Percentiles rank a stretch among this genome's conserved stretches.
These are phyloP conservation scores for Pogonophryne albipinna DNA, from an alignment of 2,797 vertebrate genomes.

Conservation along the genomic window DNA sequence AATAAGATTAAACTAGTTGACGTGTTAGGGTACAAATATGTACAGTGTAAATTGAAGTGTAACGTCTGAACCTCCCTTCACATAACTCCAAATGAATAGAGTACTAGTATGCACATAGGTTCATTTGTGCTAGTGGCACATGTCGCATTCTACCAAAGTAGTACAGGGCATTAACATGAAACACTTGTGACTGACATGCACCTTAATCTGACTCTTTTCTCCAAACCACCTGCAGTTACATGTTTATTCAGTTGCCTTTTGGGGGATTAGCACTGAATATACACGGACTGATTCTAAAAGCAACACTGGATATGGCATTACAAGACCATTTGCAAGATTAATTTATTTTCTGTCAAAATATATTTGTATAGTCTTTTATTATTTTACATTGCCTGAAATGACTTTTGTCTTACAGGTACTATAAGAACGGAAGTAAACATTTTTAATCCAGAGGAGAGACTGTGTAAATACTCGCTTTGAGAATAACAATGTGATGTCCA, in stretches of 20 bases:
- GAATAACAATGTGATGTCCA: constrained; percentile 49
- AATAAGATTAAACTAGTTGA: too few relatives aligned
- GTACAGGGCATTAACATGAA: constrained; percentile 15
- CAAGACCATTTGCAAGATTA: constrained; percentile 27
- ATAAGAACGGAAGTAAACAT: constrained; percentile 37
- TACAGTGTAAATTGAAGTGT: too few relatives aligned
- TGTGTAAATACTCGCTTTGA: constrained; percentile 56
- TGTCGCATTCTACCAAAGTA: constrained; percentile 10
- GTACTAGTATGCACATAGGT: too few relatives aligned
- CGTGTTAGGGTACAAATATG: too few relatives aligned
- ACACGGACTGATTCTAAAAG: constrained; percentile 41
- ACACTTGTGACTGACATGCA: constrained; percentile 23
- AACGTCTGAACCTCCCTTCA: too few relatives aligned
- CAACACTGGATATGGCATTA: constrained; percentile 34
- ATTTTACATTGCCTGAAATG: constrained; percentile 19
- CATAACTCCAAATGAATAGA: too few relatives aligned
- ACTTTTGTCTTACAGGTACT: constrained; percentile 10
- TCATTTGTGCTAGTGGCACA: not conserved
- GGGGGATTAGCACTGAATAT: constrained; percentile 43
- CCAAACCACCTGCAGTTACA: constrained; percentile 6
- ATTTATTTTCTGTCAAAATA: constrained; percentile 51
- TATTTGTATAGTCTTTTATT: constrained; percentile 41
- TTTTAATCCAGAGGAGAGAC: constrained; percentile 43
- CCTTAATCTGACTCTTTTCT: constrained; percentile 18
- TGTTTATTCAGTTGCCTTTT: constrained; percentile 54